These are phyloP conservation scores for Cynodonichthys magdalenae DNA, from an alignment of 2,797 vertebrate genomes.

Conservation along the genomic window DNA sequence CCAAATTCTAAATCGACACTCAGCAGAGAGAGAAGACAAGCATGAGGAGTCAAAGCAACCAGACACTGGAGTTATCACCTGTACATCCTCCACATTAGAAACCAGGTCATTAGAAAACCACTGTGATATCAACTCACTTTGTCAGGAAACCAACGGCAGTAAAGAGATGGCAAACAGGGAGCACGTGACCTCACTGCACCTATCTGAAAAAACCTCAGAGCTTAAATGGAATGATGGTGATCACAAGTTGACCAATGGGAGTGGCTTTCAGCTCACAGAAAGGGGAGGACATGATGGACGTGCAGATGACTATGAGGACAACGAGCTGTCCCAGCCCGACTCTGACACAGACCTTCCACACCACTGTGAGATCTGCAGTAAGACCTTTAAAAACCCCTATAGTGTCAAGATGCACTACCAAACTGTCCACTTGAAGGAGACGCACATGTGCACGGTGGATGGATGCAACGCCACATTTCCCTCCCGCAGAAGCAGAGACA, in stretches of 20 bases:
- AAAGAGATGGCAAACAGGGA: constrained; percentile 65
- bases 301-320: constrained; percentile 74
- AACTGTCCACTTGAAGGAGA: constrained; percentile 92
- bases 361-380: constrained; percentile 93
- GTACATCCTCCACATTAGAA: constrained; percentile 46
- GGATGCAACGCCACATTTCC: constrained; percentile 93
- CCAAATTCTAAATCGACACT: constrained; percentile 66
- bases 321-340: constrained; percentile 71
- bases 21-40: constrained; percentile 62
- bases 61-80: constrained; percentile 74
- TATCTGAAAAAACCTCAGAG: constrained; percentile 71
- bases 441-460: constrained; percentile 91
- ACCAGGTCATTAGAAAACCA: constrained; percentile 49
- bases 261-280: constrained; percentile 70
- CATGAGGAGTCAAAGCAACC: constrained; percentile 54
- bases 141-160: constrained; percentile 28
- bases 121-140: constrained; percentile 27
- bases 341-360: constrained; percentile 81
- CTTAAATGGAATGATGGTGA: constrained; percentile 79
- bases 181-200: constrained; percentile 58
- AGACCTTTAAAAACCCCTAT: constrained; percentile 94
- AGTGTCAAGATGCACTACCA: constrained; percentile 95
- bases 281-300: constrained; percentile 76
- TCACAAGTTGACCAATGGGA: constrained; percentile 78
- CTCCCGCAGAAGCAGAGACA: constrained; percentile 94